phyloP scores from a whole-genome alignment of 2,888 invertebrate species.

The Cantharis nigra region DNA sequence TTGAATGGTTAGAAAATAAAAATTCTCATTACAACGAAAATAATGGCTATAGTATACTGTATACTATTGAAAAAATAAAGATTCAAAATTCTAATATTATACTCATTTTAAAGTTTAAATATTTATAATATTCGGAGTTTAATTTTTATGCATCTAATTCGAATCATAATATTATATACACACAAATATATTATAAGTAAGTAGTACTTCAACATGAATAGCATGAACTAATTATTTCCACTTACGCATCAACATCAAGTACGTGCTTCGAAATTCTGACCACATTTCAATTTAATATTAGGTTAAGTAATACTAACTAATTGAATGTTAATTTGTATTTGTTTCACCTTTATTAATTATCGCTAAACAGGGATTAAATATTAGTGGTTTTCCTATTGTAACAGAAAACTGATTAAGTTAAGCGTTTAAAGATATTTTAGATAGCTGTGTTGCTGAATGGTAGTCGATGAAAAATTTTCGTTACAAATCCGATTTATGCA shows the following conservation, averaged over 20 bases:
- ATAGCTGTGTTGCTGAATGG: no score
- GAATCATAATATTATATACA: neutral
- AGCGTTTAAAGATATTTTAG: neutral
- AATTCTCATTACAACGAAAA: no score
- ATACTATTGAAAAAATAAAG: no score
- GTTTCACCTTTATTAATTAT: neutral
- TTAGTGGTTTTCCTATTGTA: neutral
- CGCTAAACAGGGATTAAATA: neutral
- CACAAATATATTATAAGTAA: no score
- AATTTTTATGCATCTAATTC: neutral
- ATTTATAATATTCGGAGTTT: neutral
- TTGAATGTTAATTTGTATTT: conserved; percentile 28
- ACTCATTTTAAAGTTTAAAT: neutral
- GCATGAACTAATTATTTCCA: neutral
- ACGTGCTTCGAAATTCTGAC: neutral
- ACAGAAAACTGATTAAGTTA: neutral
- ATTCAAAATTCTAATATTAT: no score
- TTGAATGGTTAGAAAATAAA: no score
- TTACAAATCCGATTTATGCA: no score
- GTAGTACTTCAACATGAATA: conserved; percentile 4
- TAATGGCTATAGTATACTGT: no score
- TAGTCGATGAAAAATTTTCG: no score
- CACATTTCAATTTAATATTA: conserved; percentile 7
- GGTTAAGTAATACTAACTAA: conserved; percentile 38
- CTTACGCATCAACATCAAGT: neutral